A percentile compares a stretch with the other conserved stretches of the same genome.
Conservation (phyloP, 2,113 vertebrate genomes). For the Ictidomys tridecemlineatus region DNA sequence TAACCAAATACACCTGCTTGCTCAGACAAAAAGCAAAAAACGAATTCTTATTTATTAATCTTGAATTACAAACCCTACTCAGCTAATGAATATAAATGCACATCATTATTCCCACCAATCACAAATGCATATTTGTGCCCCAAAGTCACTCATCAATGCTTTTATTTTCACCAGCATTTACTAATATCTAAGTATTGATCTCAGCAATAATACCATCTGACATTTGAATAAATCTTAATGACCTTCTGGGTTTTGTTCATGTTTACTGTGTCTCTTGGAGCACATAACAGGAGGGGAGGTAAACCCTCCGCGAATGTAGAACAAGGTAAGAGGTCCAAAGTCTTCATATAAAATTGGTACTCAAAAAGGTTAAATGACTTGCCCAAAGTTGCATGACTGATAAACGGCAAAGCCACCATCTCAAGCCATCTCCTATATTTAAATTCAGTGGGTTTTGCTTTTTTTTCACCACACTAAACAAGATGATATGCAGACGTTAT, state of each 20-base stretch:
- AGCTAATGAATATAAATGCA: slow-evolving; percentile 38
- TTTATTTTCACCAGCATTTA: not conserved
- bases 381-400: not conserved
- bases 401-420: not conserved
- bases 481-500: not conserved
- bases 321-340: not conserved
- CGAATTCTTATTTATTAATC: not conserved
- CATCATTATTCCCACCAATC: not conserved
- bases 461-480: not conserved
- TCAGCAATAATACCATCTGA: not conserved
- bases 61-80: not conserved
- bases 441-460: not conserved
- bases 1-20: not conserved
- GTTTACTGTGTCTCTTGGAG: not conserved
- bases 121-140: not conserved
- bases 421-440: not conserved
- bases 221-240: not conserved
- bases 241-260: not conserved
- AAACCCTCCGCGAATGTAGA: not conserved
- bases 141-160: not conserved
- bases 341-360: not conserved
- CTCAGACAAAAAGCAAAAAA: slow-evolving; percentile 22
- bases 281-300: not conserved
- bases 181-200: not conserved
- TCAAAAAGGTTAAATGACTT: not conserved